These are phyloP conservation scores for Cerastoderma edule DNA, from an alignment of 2,888 invertebrate genomes.

Conservation along the genomic window DNA sequence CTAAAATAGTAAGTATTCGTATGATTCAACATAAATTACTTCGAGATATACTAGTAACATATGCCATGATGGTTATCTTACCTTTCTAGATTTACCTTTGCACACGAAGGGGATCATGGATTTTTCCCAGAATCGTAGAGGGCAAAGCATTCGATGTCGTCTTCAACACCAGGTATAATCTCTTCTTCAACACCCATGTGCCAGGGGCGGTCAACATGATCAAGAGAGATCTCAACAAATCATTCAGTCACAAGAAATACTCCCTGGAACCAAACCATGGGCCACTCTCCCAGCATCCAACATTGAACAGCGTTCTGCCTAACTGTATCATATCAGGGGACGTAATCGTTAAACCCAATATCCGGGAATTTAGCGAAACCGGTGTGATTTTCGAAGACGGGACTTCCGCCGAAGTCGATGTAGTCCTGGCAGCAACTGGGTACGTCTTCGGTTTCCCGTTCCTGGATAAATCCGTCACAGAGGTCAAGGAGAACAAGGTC, in stretches of 20 bases:
- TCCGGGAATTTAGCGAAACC: constrained; percentile 72
- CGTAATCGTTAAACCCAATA: constrained; percentile 80
- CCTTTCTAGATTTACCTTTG: constrained; percentile 83
- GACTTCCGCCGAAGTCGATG: constrained; percentile 78
- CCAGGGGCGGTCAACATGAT: constrained; percentile 31
- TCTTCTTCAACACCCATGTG: constrained; percentile 31
- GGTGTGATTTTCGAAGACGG: constrained; percentile 80
- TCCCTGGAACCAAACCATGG: constrained; percentile 82
- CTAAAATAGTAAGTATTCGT: too few species aligned
- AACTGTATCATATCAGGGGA: constrained; percentile 82
- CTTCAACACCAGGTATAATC: constrained; percentile 42
- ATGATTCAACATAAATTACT: too few species aligned
- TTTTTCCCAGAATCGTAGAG: constrained; percentile 80
- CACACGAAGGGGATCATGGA: constrained; percentile 84
- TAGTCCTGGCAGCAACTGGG: constrained; percentile 81
- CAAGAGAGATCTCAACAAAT: constrained; percentile 66
- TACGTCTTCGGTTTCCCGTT: constrained; percentile 84
- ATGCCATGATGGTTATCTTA: too few species aligned
- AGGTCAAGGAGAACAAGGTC: constrained; percentile 77
- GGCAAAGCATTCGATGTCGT: constrained; percentile 78
- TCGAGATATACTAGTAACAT: too few species aligned
- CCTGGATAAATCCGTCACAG: constrained; percentile 76
- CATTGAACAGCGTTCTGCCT: constrained; percentile 83
- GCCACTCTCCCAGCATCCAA: constrained; percentile 74
- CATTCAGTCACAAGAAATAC: constrained; percentile 83